These are phyloP conservation scores for Cydia pomonella DNA, from an alignment of 1,140 invertebrate genomes.

Conservation along the genomic window DNA sequence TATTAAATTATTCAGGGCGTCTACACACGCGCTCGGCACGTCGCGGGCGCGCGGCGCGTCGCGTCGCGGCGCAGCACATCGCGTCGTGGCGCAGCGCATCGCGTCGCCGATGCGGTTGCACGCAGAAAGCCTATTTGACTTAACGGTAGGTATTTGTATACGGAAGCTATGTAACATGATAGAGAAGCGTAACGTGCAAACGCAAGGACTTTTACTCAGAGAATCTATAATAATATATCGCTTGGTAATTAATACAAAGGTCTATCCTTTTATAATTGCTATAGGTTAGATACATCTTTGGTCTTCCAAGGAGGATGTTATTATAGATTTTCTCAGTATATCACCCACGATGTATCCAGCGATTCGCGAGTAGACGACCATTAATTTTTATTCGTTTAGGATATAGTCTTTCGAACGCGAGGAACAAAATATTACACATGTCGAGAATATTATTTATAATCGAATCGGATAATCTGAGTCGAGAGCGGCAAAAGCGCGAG, in stretches of 20 bases:
- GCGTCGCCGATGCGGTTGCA: not conserved
- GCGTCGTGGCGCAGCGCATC: conserved; percentile 32
- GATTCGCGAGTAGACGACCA: conserved; percentile 45
- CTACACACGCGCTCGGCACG: conserved; percentile 49
- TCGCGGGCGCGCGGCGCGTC: conserved; percentile 42
- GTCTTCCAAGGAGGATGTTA: not conserved
- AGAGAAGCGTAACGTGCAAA: conserved; percentile 14
- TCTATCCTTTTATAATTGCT: not conserved
- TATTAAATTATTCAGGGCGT: conserved; percentile 76
- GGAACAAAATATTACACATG: conserved; percentile 79
- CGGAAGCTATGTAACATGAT: conserved; percentile 33
- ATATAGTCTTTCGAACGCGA: conserved; percentile 79
- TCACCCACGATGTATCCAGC: conserved; percentile 35
- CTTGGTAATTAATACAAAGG: not conserved
- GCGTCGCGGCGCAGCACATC: conserved; percentile 38
- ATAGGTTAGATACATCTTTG: not conserved
- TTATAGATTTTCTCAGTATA: not conserved
- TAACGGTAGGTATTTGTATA: conserved; percentile 16
- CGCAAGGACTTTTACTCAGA: not conserved
- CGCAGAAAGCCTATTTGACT: conserved; percentile 3
- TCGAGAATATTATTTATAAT: conserved; percentile 78
- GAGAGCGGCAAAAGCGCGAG: conserved; percentile 66
- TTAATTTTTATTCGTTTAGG: conserved; percentile 66
- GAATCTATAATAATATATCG: conserved; percentile 7
- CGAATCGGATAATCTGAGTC: conserved; percentile 72